Percentiles rank a stretch among this genome's conserved stretches.
Evolutionary conservation across 2,888 invertebrate species (phyloP).

Genomic region (Apodemia zela): DNA sequence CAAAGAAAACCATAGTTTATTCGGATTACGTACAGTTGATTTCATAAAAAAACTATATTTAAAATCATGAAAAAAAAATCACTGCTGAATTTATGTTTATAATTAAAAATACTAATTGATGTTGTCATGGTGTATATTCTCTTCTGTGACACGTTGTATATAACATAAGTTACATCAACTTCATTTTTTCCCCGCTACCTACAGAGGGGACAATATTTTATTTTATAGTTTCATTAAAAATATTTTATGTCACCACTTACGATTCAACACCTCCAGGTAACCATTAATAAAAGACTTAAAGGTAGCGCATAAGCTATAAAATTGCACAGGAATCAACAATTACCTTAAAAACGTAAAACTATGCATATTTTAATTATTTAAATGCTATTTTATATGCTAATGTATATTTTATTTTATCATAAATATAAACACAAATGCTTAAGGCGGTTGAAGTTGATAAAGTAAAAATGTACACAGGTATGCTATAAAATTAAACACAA

Average conservation of each 20-base stretch:
- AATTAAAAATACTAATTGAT: too few species aligned
- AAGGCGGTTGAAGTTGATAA: slow-evolving; percentile 8
- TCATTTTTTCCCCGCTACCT: too few species aligned
- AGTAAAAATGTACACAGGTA: slow-evolving; percentile 10
- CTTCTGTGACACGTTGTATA: too few species aligned
- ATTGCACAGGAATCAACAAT: neutral
- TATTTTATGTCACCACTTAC: neutral
- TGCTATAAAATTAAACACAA: slow-evolving; percentile 12
- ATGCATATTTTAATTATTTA: slow-evolving; percentile 3
- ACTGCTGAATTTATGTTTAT: too few species aligned
- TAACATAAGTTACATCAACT: too few species aligned
- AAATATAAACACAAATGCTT: slow-evolving; percentile 12
- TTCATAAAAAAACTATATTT: too few species aligned
- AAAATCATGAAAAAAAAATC: too few species aligned
- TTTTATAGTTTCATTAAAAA: too few species aligned
- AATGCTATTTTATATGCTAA: slow-evolving; percentile 10
- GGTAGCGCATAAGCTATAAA: neutral
- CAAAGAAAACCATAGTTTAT: too few species aligned
- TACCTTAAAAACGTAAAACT: neutral
- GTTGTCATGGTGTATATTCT: too few species aligned
- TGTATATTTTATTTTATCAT: slow-evolving; percentile 11
- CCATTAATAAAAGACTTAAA: neutral
- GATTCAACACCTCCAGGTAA: neutral
- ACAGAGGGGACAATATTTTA: too few species aligned
- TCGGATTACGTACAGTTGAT: too few species aligned